Evolutionary conservation across 2,888 invertebrate genomes (phyloP), one percentile per base, ranked within the genome.

Genomic region (Apamea crenata): DNA sequence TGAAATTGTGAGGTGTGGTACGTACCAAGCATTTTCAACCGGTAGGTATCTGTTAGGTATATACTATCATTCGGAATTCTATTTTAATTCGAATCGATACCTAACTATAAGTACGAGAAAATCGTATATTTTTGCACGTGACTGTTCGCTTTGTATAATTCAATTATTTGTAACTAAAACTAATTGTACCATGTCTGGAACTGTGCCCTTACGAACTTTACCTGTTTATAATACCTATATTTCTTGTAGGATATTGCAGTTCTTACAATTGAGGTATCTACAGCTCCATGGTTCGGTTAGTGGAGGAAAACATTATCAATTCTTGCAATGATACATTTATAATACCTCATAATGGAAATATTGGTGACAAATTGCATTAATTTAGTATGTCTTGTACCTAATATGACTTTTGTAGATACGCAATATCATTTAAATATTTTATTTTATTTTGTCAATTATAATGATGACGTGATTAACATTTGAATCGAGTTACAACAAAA

Each of bases 291-390:
- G 16, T 53, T 16, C n/a, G 16, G 29, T 21, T 44, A 21, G n/a
- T 59, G 12, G 36, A 74, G 68, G 80, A 82, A 76, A 82, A 82
- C n/a, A 16, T n/a, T 21, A 25, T 56, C 8, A 82, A 69, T 82
- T 61, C n/a, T 53, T 61, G 44, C 29, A 56, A 47, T 36, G 36
- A 12, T 36, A 56, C 36, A 29, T 56, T 36, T 61, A 67, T 16
- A 40, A 16, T 47, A 76, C 18, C 4, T 61, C 44, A 44, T 8
- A n/a, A 40, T 29, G 53, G 44, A 44, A 77, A 77, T 32, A 21
- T 21, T 18, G 32, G 7, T 78, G n/a, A 66, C 21, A n/a, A 66
- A 66, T 66, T 56, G 44, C 66, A 66, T 65, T 53, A 2, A 44
- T 36, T 53, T n/a, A n/a, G 12, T 16, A 66, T 29, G 10, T 50